Conservation (phyloP, 2,113 vertebrate genomes). For the Athene cunicularia region DNA sequence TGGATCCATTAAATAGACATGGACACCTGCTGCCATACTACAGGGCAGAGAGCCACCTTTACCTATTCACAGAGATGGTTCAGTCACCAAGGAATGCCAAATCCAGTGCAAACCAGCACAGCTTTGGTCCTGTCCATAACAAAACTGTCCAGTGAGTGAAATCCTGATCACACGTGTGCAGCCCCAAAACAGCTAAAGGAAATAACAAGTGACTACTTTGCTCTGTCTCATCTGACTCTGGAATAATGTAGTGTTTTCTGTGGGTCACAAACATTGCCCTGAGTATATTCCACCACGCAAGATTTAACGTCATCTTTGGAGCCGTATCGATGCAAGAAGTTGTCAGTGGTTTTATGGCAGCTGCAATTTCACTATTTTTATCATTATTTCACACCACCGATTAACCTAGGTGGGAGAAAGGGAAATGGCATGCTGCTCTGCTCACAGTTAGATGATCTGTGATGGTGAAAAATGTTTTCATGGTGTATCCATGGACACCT, state of each 20-base stretch:
- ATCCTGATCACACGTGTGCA: not conserved
- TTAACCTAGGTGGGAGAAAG: not conserved
- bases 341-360: not conserved
- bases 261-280: not conserved
- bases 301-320: not conserved
- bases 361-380: not conserved
- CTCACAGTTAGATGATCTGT: not conserved
- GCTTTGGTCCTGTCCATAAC: not conserved
- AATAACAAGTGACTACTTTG: not conserved
- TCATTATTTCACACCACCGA: not conserved
- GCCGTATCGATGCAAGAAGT: not conserved
- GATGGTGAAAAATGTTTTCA: not conserved
- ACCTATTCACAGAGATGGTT: accelerated
- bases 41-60: not conserved
- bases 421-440: not conserved
- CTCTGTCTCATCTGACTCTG: not conserved
- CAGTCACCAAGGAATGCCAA: not conserved
- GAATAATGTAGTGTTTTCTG: not conserved
- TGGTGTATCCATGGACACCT: not conserved
- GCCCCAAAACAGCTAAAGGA: not conserved
- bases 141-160: not conserved
- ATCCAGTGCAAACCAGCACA: not conserved
- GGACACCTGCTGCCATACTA: not conserved
- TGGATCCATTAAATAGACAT: not conserved
- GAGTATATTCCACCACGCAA: not conserved